Percentiles rank a stretch among this genome's conserved stretches.
Evolutionary conservation across 2,113 vertebrate species (phyloP).

Genomic region (Ploceus nigricollis): DNA sequence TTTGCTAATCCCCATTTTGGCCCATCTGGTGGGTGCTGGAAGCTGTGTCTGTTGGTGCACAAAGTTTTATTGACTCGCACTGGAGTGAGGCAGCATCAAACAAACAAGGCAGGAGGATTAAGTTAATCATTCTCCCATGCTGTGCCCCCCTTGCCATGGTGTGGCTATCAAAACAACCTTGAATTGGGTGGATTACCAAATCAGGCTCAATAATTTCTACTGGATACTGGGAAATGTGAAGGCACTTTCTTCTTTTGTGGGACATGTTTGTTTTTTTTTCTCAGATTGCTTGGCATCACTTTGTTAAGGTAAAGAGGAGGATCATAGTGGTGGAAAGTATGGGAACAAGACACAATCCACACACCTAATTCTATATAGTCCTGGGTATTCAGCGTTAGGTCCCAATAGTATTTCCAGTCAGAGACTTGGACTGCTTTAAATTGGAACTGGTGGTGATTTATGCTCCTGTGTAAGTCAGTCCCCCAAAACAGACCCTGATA

Average conservation of each 20-base stretch:
- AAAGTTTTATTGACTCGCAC: slow-evolving; percentile 48
- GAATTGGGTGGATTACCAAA: slow-evolving; percentile 59
- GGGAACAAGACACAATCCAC: background rate
- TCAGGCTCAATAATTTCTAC: background rate
- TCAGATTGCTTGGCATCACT: background rate
- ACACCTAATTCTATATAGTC: background rate
- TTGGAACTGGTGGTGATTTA: background rate
- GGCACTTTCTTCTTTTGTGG: background rate
- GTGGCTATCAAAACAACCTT: slow-evolving; percentile 59
- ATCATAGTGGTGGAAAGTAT: background rate
- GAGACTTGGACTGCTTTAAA: background rate
- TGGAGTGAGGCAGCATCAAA: slow-evolving; percentile 20
- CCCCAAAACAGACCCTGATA: background rate
- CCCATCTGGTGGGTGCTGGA: background rate
- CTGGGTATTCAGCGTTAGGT: background rate
- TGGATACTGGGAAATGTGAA: slow-evolving; percentile 24
- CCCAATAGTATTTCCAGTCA: background rate
- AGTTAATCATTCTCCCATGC: slow-evolving; percentile 72
- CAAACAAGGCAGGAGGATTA: slow-evolving; percentile 15
- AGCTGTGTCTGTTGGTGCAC: background rate
- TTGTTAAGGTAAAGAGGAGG: background rate
- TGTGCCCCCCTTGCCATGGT: background rate
- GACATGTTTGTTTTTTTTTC: background rate
- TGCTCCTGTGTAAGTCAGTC: background rate
- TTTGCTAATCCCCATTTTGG: slow-evolving; percentile 67